A percentile compares a stretch with the other conserved stretches of the same genome.
phyloP scores from a whole-genome alignment of 2,113 vertebrate species.

The Megatriorchis doriae region DNA sequence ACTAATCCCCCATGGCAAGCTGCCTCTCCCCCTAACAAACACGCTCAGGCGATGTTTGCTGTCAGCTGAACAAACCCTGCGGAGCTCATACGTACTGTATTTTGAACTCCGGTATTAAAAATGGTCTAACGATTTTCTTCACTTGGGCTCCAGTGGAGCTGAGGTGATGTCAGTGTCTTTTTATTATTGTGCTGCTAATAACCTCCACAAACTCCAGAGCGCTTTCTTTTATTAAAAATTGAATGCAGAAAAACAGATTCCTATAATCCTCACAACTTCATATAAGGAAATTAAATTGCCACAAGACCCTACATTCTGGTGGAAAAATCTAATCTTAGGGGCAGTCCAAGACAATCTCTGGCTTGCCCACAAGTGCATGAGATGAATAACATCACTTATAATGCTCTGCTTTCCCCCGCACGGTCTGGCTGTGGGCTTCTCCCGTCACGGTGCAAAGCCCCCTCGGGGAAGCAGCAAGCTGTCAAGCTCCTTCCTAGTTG shows the following conservation, averaged over 20 bases:
- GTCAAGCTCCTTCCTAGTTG: neutral
- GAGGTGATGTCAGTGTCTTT: neutral
- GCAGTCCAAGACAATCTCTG: neutral
- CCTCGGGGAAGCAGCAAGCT: neutral
- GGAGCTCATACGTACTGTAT: neutral
- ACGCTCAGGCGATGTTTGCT: neutral
- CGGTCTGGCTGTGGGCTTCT: neutral
- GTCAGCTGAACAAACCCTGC: neutral
- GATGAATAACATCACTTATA: neutral
- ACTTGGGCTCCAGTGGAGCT: neutral
- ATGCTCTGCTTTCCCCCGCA: neutral
- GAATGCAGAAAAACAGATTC: neutral
- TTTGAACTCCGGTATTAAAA: constrained; percentile 1
- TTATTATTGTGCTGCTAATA: neutral
- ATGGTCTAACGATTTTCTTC: neutral
- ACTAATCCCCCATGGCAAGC: neutral
- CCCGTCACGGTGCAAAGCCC: neutral
- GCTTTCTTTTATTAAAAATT: neutral
- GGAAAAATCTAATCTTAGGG: neutral
- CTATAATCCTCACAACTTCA: neutral
- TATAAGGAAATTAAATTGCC: neutral
- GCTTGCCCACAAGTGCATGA: neutral
- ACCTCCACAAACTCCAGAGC: neutral
- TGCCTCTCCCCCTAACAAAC: neutral
- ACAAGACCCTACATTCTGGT: neutral